Evolutionary conservation across 1,140 invertebrate species (phyloP), one percentile per base, ranked within the genome.

Genomic region (Heliothis subflexa): DNA sequence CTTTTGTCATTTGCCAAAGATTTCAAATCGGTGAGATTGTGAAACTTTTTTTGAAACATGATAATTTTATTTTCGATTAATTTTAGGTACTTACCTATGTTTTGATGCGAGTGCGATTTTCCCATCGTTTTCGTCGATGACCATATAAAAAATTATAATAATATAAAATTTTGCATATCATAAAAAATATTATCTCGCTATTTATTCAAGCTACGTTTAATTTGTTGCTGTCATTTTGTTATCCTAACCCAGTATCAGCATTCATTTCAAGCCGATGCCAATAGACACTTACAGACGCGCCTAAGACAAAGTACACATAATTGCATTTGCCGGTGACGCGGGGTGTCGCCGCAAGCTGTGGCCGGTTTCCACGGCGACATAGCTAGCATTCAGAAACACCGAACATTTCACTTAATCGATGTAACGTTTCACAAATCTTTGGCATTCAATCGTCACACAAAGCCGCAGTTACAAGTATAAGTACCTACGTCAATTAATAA

Each of bases 221-320:
- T 49, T 64, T 66, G 45, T 66, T 40, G 3, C 62, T 4, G 10
- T 47, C 7, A 64, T 12, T 33, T 5, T 33, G 3, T 3, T 33
- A 4, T 3, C 3, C 33, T 7, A 5, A 66, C 18, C 12, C 18
- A 14, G 33, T 4, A 70, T 50, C 66, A 52, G 78, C 68, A 75
- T 79, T 80, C 72, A 77, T 72, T 80, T 74, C 54, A 59, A 59
- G 61, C 61, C 76, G 57, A 74, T 82, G 40, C 54, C 61, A 70
- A 70, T 76, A 80, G 78, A 80, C 73, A 79, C 71, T 79, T 54
- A 64, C 62, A 61, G 74, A 73, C 70, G 61, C 77, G 54, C 55
- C 52, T 76, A 66, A 79, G 72, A 78, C 83, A 80, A 83, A 89
- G 88, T 88, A 86, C 66, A 73, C 81, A 82, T 89, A 89, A 89